A percentile compares a stretch with the other conserved stretches of the same genome.
Conservation (phyloP, 2,113 vertebrate species). For the Todiramphus saurophagus region DNA sequence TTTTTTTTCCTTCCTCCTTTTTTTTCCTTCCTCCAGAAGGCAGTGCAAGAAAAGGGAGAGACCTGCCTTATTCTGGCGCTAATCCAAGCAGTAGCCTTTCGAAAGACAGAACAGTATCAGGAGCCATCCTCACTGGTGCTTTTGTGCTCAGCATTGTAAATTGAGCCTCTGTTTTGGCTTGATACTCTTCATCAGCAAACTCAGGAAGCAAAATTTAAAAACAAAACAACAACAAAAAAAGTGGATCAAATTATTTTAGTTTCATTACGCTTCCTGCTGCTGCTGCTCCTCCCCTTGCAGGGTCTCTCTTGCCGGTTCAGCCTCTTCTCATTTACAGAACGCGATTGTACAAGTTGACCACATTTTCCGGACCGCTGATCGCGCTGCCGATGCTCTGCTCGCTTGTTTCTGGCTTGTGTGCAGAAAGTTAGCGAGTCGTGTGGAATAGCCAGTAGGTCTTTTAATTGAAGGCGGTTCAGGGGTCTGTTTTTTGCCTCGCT, state of each 20-base stretch:
- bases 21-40: not conserved
- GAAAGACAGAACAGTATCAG: not conserved
- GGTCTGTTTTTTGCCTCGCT: not conserved
- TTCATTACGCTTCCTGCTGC: not conserved
- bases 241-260: not conserved
- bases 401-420: not conserved
- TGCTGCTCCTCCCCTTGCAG: not conserved
- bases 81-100: not conserved
- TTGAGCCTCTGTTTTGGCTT: not conserved
- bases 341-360: not conserved
- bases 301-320: not conserved
- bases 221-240: not conserved
- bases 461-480: not conserved
- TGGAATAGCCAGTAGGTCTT: not conserved
- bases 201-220: not conserved
- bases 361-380: conserved; percentile 30
- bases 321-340: not conserved
- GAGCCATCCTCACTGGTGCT: not conserved
- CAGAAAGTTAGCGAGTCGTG: not conserved
- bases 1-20: too few species aligned
- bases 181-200: not conserved
- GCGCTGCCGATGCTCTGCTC: not conserved
- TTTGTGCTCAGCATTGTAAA: not conserved
- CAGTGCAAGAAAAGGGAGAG: not conserved
- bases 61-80: not conserved